Conservation (phyloP, 2,113 vertebrate species). For the Nerophis ophidion region DNA sequence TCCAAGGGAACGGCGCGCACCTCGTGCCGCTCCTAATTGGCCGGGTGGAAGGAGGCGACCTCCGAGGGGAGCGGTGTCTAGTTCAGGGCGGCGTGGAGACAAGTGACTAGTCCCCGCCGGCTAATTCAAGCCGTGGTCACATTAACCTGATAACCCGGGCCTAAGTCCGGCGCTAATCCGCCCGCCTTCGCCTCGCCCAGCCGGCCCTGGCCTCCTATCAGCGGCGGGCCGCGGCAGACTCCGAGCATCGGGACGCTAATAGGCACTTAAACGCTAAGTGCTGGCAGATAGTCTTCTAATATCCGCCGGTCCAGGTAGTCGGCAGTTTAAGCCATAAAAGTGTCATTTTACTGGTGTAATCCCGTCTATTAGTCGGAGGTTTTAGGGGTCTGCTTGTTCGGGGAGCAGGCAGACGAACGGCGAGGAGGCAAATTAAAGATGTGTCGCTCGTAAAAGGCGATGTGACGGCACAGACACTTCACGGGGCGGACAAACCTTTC, state of each 20-base stretch:
- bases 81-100: neutral
- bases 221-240: constrained; percentile 58
- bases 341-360: constrained; percentile 71
- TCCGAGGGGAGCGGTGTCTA: neutral
- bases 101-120: neutral
- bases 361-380: constrained; percentile 71
- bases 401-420: constrained; percentile 31
- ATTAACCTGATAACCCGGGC: constrained; percentile 69
- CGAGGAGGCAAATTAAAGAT: constrained; percentile 8
- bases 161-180: constrained; percentile 77
- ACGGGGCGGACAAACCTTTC: neutral
- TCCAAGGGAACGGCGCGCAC: constrained; percentile 14
- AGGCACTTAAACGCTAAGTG: constrained; percentile 70
- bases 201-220: constrained; percentile 51
- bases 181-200: constrained; percentile 58
- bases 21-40: constrained; percentile 4
- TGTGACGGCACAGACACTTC: neutral
- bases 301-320: constrained; percentile 67
- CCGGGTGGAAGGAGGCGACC: constrained; percentile 1
- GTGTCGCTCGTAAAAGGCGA: neutral
- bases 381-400: constrained; percentile 56
- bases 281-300: constrained; percentile 69
- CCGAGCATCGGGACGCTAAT: constrained; percentile 67
- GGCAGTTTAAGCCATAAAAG: constrained; percentile 65
- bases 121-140: constrained; percentile 20